Base-by-base conservation (phyloP, 2,888 invertebrate genomes). In the Euzophera pinguis region DNA sequence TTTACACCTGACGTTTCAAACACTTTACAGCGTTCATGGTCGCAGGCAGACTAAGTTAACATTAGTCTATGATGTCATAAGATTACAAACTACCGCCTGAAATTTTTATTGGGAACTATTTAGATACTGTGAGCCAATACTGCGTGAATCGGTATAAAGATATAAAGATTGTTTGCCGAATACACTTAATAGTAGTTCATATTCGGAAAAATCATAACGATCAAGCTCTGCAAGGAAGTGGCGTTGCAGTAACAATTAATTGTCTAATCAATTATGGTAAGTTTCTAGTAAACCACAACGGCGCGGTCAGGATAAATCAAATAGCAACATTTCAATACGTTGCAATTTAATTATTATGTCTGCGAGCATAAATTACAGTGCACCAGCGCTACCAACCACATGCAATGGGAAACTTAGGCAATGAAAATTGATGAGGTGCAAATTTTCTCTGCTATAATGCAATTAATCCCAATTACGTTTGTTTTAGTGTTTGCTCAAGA, bases 391-490 rank as follows among this genome's bases (percentile, higher is more conserved):
- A 45, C 45, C 16, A 14, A 47, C 47, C 37, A 52, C 55, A 56
- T 57, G 63, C 64, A 71, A 70, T 67, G 61, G 61, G 60, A 65
- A 69, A 64, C 50, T 61, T 67, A 67, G 63, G 62, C 61, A 64
- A 66, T 57, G 58, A 55, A 64, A 62, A 39, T 56, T 57, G 62
- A 64, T 65, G 61, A 69, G 63, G 60, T 61, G 61, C 54, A 62
- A 67, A 73, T 67, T 52, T 63, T 57, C 62, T 63, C 68, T 72
- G 67, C 71, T 67, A 67, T 67, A 69, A 62, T 54, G 52, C 61
- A 61, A 68, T 69, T 73, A 63, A 29, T 49, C 8, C 29, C 14
- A 50, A 50, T 50, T 50, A 39, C 17, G 54, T 55, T 50, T 14
- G 14, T 2, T 32, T 29, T 32, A 32, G 32, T 22, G 5, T 22